Base-by-base conservation (phyloP, 2,888 invertebrate species). In the Pheosia tremula region DNA sequence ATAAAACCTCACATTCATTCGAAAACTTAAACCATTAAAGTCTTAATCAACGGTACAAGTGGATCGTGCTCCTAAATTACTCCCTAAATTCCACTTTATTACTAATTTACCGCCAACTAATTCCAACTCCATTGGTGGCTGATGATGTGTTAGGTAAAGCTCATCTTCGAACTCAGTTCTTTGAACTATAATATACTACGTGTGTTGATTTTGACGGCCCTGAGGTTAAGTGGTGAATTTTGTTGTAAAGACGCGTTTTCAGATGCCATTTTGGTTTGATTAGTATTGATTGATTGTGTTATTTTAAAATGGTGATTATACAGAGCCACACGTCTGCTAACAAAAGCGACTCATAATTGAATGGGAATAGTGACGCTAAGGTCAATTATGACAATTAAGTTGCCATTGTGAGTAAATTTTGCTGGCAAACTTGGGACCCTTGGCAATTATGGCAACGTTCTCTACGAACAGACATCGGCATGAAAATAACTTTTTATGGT, bases 1-100 rank as follows among this genome's bases (percentile, higher is more conserved):
- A 79, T 75, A 76, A 74, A 76, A 75, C 72, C 69, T 62, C 65
- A 57, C 66, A 68, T 66, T 67, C 63, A 74, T 68, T 71, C 68
- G 68, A 67, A 71, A 77, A 77, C 74, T 77, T 72, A 53, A 62
- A 49, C 68, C 70, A 70, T 73, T 72, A 72, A 68, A 71, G 72
- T 68, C 66, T 65, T 59, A 66, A 66, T 68, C 63, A 66, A 67
- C 64, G 67, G 70, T 71, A 68, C 68, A 67, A 64, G 63, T 71
- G 59, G 62, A 59, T 56, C 66, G 61, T 67, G 62, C 71, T 69
- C 64, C 61, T 68, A 61, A 75, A 77, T 78, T 68, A 66, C 57
- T 61, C 11, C 24, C 45, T 62, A 67, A 67, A 64, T 66, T 63
- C 65, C 66, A 60, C 61, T 67, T 76, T 66, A 65, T 70, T 65